Conservation (phyloP, 1,140 invertebrate genomes). For the Formica selysi region DNA sequence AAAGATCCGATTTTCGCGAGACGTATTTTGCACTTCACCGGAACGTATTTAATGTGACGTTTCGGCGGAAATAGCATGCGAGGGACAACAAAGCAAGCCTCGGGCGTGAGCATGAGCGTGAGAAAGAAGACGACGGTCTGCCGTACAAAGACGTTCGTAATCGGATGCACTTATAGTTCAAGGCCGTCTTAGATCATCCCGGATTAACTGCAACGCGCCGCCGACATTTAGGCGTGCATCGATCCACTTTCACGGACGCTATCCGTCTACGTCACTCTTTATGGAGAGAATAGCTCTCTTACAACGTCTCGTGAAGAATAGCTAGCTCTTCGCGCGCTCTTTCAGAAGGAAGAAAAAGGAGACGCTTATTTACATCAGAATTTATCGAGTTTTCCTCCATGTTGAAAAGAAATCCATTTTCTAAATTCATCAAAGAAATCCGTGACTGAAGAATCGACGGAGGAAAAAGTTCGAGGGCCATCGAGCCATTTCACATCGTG, state of each 20-base stretch:
- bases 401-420: background rate
- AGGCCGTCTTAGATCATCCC: constrained; percentile 52
- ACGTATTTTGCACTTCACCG: background rate
- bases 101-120: constrained; percentile 23
- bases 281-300: background rate
- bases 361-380: background rate
- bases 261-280: background rate
- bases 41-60: background rate
- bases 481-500: background rate
- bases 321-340: too few relatives aligned
- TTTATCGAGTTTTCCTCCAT: background rate
- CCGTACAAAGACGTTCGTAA: constrained; percentile 46
- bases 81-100: constrained; percentile 1
- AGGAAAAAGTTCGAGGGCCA: too few relatives aligned
- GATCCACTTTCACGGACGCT: constrained; percentile 12
- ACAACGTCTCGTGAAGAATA: too few relatives aligned
- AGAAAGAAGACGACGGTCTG: constrained; percentile 43
- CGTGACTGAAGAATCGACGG: background rate
- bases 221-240: constrained; percentile 41
- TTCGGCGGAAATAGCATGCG: constrained; percentile 47
- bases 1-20: background rate
- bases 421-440: background rate
- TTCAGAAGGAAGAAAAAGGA: background rate
- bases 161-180: constrained; percentile 54
- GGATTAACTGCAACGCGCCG: constrained; percentile 46